phyloP scores from a whole-genome alignment of 2,113 vertebrate genomes.

The Alexandromys fortis region DNA sequence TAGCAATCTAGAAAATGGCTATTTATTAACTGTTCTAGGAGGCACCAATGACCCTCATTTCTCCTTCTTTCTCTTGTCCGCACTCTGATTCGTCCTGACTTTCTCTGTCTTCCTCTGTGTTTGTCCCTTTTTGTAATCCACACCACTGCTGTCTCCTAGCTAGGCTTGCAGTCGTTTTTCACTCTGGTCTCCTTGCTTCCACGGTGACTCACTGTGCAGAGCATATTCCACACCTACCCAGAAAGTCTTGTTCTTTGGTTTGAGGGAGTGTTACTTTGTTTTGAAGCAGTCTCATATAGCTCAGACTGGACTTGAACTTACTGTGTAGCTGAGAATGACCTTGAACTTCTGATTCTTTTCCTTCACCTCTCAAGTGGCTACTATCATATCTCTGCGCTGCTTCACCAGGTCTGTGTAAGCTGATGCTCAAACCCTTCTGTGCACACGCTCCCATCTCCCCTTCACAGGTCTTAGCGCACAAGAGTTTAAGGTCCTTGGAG shows the following conservation, averaged over 20 bases:
- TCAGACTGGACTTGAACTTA: not conserved
- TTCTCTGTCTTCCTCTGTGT: not conserved
- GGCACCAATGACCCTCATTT: not conserved
- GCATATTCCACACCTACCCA: not conserved
- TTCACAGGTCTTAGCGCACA: not conserved
- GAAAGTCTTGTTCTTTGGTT: not conserved
- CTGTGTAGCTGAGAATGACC: not conserved
- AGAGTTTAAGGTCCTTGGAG: not conserved
- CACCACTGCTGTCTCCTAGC: not conserved
- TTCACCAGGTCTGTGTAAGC: not conserved
- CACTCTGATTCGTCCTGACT: not conserved
- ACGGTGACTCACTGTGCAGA: not conserved
- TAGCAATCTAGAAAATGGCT: not conserved
- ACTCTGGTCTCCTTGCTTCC: not conserved
- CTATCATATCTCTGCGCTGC: not conserved
- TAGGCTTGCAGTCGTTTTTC: not conserved
- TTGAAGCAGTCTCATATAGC: not conserved
- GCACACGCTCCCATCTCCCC: not conserved
- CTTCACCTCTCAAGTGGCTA: not conserved
- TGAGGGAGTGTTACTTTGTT: not conserved
- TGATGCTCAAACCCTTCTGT: not conserved
- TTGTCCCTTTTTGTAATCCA: not conserved
- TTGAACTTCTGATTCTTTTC: no score
- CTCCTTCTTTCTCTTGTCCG: not conserved
- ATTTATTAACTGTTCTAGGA: conserved; percentile 21